phyloP scores from a whole-genome alignment of 2,888 invertebrate species.

The Ectropis crepuscularia region DNA sequence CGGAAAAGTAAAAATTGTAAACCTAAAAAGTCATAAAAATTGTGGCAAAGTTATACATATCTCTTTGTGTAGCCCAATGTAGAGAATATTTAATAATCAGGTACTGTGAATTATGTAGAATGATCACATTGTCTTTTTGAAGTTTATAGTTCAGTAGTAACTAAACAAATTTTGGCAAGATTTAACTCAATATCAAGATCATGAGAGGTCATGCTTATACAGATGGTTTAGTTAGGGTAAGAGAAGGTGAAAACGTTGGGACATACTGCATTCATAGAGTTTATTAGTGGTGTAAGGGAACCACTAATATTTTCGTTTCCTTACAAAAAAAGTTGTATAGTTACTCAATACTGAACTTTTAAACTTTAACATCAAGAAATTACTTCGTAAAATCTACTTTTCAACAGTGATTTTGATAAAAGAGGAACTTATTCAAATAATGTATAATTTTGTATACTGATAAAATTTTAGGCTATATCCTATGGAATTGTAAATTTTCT shows the following conservation, averaged over 20 bases:
- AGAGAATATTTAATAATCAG: too few relatives aligned
- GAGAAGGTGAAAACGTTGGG: too few relatives aligned
- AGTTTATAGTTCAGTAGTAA: constrained; percentile 16
- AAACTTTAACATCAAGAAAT: not conserved
- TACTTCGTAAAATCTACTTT: constrained; percentile 9
- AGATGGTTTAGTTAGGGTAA: too few relatives aligned
- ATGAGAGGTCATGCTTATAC: too few relatives aligned
- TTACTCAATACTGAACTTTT: not conserved
- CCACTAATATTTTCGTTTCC: too few relatives aligned
- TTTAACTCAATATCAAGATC: too few relatives aligned
- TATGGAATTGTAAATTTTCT: constrained; percentile 34
- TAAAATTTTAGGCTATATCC: constrained; percentile 29
- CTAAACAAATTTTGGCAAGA: constrained; percentile 9
- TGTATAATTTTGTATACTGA: constrained; percentile 31
- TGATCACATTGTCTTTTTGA: not conserved
- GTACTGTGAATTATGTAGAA: not conserved
- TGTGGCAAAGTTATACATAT: too few relatives aligned
- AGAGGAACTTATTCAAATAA: constrained; percentile 28
- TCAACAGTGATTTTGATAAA: constrained; percentile 32
- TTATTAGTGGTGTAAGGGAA: too few relatives aligned
- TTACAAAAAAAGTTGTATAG: constrained; percentile 4
- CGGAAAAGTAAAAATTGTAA: too few relatives aligned
- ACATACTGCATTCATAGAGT: too few relatives aligned
- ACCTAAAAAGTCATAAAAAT: too few relatives aligned
- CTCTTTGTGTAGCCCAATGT: too few relatives aligned